Base-by-base conservation (phyloP, 2,113 vertebrate species). In the Toxostoma redivivum region DNA sequence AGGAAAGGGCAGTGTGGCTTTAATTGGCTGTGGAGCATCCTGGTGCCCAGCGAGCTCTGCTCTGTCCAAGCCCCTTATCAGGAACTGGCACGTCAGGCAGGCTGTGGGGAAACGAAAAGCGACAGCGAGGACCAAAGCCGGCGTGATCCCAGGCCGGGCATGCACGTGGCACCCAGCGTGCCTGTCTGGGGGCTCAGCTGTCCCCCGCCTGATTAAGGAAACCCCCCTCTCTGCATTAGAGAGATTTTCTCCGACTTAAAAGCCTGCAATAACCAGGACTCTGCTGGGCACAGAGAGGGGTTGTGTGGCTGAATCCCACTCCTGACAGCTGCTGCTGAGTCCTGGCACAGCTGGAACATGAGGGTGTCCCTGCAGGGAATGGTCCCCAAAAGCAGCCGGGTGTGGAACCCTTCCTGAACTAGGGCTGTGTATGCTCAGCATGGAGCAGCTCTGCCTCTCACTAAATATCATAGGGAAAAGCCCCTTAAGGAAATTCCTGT, bases 91-190 rank as follows among this genome's bases (percentile, higher is more conserved):
- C 28, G 1, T 95, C 91, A 92, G 89, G 2, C 12, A 3, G 84
- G 91, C 67, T 61, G 79, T 3, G 54, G 77, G 92, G 92, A 94
- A 95, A 95, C 28, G 11, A 87, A 92, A 89, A 82, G 91, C 57
- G 93, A 94, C 94, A 95, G 96, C 66, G 12, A 81, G 83, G 71
- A 65, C 73, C 95, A 93, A 93, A 96, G 94, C 94, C 73, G 48
- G 79, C 44, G 80, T 66, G 94, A 96, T 95, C 96, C 92, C 82
- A 9, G 67, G 10, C 58, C 1, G 12, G 81, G 81, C 22, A 0
- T 3, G 44, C 94, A 96, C 87, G 94, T 95, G 95, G 95, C 86
- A 24, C 77, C 94, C 91, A 83, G 86, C 72, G 86, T 93, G 94
- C 86, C 93, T 57, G 77, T 44, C 90, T 40, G 77, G 88, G 94